These are phyloP conservation scores for Peromyscus attwateri DNA, from an alignment of 2,797 vertebrate genomes.

Conservation along the genomic window DNA sequence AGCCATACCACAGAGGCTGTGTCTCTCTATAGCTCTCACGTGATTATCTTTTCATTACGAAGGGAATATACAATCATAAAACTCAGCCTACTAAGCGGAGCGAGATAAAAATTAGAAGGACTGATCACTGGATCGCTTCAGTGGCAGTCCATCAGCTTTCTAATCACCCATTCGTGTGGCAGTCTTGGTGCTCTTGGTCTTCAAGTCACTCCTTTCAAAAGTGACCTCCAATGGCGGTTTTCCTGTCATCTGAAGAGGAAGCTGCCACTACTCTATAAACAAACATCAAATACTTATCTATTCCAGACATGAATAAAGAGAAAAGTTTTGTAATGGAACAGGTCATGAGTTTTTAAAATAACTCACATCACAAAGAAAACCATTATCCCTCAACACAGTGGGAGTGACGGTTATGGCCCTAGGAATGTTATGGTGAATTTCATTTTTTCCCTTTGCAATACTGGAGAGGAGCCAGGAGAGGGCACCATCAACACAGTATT, in stretches of 20 bases:
- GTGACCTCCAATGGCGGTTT: not conserved
- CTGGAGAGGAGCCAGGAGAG: constrained; percentile 72
- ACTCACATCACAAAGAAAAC: not conserved
- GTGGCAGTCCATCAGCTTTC: no score
- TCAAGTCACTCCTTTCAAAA: not conserved
- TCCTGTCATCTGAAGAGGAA: not conserved
- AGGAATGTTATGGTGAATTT: accelerated
- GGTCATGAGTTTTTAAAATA: not conserved
- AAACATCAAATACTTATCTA: not conserved
- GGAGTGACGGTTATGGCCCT: not conserved
- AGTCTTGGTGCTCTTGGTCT: not conserved
- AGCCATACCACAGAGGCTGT: not conserved
- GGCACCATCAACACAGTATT: constrained; percentile 46
- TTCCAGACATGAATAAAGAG: not conserved
- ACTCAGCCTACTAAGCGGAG: not conserved
- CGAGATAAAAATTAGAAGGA: not conserved
- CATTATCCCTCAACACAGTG: not conserved
- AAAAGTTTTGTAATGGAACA: not conserved
- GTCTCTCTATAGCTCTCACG: not conserved
- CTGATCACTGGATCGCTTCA: not conserved
- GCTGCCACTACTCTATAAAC: not conserved
- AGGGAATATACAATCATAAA: not conserved
- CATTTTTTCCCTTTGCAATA: constrained; percentile 9
- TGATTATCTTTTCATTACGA: not conserved
- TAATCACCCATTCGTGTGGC: not conserved